Evolutionary conservation across 2,888 invertebrate genomes (phyloP).

Genomic region (Amphipyra berbera): DNA sequence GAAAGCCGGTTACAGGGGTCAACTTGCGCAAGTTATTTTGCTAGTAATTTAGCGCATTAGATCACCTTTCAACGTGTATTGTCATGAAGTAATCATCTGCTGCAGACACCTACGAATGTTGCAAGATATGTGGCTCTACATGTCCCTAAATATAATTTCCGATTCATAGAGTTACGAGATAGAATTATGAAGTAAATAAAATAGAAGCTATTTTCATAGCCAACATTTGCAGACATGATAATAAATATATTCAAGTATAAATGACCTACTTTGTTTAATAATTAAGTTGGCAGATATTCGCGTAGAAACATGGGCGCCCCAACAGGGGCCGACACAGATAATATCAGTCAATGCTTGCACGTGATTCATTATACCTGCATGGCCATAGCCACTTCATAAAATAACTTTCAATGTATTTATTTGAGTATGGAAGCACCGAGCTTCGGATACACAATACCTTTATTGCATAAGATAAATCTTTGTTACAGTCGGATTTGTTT

Average conservation of each 20-base stretch:
- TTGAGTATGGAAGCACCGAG: conserved; percentile 68
- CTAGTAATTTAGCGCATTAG: no score
- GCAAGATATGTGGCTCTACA: background rate
- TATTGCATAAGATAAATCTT: conserved; percentile 80
- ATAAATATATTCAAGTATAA: conserved; percentile 33
- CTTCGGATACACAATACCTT: conserved; percentile 71
- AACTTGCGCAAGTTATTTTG: no score
- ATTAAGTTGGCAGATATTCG: conserved; percentile 49
- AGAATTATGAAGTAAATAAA: conserved; percentile 2
- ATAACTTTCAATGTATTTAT: conserved; percentile 71
- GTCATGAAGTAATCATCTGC: background rate
- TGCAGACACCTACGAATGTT: background rate
- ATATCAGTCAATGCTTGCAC: conserved; percentile 59
- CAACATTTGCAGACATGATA: conserved; percentile 14
- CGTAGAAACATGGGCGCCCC: conserved; percentile 43
- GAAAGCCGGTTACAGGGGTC: no score
- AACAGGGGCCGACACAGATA: conserved; percentile 49
- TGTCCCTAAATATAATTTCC: background rate
- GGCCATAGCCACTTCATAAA: conserved; percentile 57
- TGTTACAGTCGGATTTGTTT: conserved; percentile 77
- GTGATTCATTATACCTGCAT: conserved; percentile 66
- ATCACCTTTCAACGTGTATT: no score
- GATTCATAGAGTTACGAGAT: background rate
- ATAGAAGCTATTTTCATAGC: background rate
- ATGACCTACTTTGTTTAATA: conserved; percentile 38